Evolutionary conservation across 2,797 vertebrate species (phyloP), one percentile per base, ranked within the genome.

Genomic region (Todus mexicanus): DNA sequence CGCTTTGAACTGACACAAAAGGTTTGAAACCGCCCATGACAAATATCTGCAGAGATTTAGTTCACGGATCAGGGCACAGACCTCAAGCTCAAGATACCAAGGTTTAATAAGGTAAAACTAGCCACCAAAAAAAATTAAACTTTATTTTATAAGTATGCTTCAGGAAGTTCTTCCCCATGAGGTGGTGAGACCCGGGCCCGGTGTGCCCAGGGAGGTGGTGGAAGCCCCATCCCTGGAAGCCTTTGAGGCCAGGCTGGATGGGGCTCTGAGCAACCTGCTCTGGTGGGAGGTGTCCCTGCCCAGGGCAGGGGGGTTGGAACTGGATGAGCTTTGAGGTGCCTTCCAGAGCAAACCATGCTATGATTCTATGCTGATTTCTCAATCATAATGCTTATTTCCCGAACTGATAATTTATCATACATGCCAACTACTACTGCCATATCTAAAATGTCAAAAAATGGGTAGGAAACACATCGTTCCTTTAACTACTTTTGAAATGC

Each of bases 1-100:
- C 87, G 40, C 40, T 88, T 82, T 70, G 57, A 95, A 91, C 21
- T 40, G 63, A 84, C 70, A 92, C 61, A 91, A 74, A 97, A 83
- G 82, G 89, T 63, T 80, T 90, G 37, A 96, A 97, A 78, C 38
- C 76, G 73, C 38, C 20, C 63, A 63, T 69, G 54, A 71, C 78
- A 92, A 88, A 68, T 73, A 83, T 18, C 48, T 47, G 57, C n/a
- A 92, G 72, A 87, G 77, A 76, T 61, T 18, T n/a, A 92, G 63
- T 45, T 94, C 75, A 93, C 37, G 82, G 56, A 78, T 43, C 29
- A 80, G 65, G 84, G n/a, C 45, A 78, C n/a, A 85, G 45, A 75
- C 26, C 12, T 74, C 38, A 82, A 61, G 37, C 29, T 69, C 16
- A 74, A 72, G n/a, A 78, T 38, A 51, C 15, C 61, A 5, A 90